Evolutionary conservation across 2,888 invertebrate genomes (phyloP), one percentile per base, ranked within the genome.

Genomic region (Synanthedon myopaeformis): DNA sequence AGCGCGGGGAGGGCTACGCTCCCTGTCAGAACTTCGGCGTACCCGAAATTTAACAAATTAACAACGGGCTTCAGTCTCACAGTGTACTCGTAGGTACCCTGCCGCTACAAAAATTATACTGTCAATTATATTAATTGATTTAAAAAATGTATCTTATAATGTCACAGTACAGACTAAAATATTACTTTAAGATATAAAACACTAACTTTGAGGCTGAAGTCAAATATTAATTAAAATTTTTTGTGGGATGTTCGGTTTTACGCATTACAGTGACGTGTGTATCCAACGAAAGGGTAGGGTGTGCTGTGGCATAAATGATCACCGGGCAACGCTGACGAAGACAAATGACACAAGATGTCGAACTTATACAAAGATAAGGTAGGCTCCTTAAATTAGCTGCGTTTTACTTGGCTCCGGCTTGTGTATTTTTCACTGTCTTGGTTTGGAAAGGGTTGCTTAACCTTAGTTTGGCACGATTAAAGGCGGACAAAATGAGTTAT

Each of bases 281-380:
- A 63, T 57, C 49, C 64, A 69, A 51, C 63, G 69, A 83, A 87
- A 85, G 84, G 84, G 85, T 83, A 80, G 84, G 87, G 86, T 88
- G 88, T 88, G 88, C 87, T 86, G 81, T 79, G 78, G 88, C 88
- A 88, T 88, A 88, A 88, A 88, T 87, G 87, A 88, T 88, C 86
- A 83, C 85, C 80, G 79, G 79, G 79, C 78, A 77, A 76, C 79
- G 73, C 76, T 87, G 88, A 88, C 88, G 88, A 88, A 88, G 88
- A 88, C 85, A 88, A 88, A 88, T 85, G 88, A 83, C 78, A 69
- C 65, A 66, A 74, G 74, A 81, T 81, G 85, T 84, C 86, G 86
- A 88, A 88, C 83, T 86, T 79, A 80, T 78, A 80, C 76, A 74
- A 69, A 84, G 87, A 87, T 87, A 87, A 86, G 79, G 85, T 85